A percentile compares a stretch with the other conserved stretches of the same genome.
phyloP scores from a whole-genome alignment of 2,797 vertebrate genomes.

The Triplophysa yarkandensis region DNA sequence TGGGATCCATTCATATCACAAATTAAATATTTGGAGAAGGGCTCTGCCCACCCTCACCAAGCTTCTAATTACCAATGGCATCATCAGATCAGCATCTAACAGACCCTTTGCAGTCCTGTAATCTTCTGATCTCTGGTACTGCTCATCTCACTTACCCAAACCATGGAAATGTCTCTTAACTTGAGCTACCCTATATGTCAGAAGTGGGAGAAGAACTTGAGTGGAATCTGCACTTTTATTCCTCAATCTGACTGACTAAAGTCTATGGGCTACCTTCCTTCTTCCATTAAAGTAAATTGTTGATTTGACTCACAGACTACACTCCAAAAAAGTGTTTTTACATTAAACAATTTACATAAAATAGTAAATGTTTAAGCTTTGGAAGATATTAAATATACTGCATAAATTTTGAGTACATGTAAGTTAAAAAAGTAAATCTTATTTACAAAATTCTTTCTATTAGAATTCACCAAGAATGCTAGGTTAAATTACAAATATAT shows the following conservation, averaged over 20 bases:
- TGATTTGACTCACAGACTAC: background rate
- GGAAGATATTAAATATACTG: no score
- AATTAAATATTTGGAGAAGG: slow-evolving; percentile 35
- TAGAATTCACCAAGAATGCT: no score
- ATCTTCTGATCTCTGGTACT: slow-evolving; percentile 9
- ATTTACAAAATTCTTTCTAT: no score
- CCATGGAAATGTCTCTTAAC: background rate
- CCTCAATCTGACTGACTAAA: background rate
- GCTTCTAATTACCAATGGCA: slow-evolving; percentile 41
- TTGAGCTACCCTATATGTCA: background rate
- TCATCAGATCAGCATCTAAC: slow-evolving; percentile 10
- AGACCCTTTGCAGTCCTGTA: slow-evolving; percentile 19
- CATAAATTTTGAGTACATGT: no score
- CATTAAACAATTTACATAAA: no score
- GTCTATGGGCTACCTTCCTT: background rate
- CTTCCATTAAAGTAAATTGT: background rate
- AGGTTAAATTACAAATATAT: no score
- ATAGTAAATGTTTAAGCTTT: no score
- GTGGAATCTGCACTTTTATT: background rate
- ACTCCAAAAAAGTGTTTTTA: no score
- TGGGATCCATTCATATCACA: slow-evolving; percentile 8
- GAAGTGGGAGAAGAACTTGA: background rate
- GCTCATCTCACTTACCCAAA: background rate
- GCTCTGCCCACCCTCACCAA: slow-evolving; percentile 1
- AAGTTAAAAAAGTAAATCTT: no score